A percentile compares a stretch with the other conserved stretches of the same genome.
Evolutionary conservation across 30 jellyfish, hydroid and myxozoan genomes (phyloP).

Genomic region (Calvadosia cruxmelitensis): DNA sequence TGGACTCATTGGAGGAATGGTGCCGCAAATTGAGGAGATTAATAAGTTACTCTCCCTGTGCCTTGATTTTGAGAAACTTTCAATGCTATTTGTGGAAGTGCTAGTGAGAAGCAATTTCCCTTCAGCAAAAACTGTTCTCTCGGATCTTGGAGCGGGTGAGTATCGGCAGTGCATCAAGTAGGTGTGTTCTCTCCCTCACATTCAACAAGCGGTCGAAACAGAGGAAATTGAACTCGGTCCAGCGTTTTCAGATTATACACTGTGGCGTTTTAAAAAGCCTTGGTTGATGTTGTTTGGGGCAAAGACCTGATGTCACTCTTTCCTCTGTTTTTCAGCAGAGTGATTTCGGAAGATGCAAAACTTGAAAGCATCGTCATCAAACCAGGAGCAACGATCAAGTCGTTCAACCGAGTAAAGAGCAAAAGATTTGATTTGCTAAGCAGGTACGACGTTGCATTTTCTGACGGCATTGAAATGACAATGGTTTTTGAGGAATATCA

Average conservation of each 20-base stretch:
- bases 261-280: not conserved
- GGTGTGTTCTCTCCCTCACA: constrained; percentile 2
- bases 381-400: not conserved
- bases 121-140: not conserved
- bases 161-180: not conserved
- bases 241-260: not conserved
- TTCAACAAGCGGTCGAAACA: constrained; percentile 3
- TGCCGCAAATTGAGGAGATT: no score
- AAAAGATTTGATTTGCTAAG: not conserved
- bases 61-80: constrained; percentile 8
- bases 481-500: not conserved
- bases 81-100: not conserved
- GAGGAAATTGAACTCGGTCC: not conserved
- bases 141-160: constrained; percentile 6
- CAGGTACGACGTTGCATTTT: not conserved
- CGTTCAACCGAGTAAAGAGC: not conserved
- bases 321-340: no score
- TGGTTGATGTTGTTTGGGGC: not conserved
- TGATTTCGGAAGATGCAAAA: no score
- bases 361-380: no score
- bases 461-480: not conserved
- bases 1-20: no score
- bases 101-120: constrained; percentile 4
- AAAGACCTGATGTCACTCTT: no score
- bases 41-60: constrained; percentile 4